Evolutionary conservation across 2,797 vertebrate genomes (phyloP).

Genomic region (Sebastes hubbsi): DNA sequence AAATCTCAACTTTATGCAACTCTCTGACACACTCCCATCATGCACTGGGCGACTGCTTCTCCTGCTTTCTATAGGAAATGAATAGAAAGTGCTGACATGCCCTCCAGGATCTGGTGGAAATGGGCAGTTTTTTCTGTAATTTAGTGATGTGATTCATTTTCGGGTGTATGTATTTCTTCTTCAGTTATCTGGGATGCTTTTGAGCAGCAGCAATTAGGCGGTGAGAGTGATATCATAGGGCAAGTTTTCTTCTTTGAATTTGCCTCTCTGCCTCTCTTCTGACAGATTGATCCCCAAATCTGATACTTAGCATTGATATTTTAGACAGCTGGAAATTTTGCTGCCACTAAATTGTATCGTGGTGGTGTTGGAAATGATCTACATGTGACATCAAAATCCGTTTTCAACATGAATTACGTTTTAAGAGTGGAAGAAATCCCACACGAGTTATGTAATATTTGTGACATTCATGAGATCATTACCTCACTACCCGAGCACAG

Average conservation of each 20-base stretch:
- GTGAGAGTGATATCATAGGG: neutral
- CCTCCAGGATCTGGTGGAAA: neutral
- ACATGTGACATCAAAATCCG: neutral
- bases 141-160: neutral
- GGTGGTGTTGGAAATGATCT: neutral
- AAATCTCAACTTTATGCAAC: neutral
- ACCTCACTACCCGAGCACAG: slow-evolving; percentile 17
- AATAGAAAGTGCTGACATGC: neutral
- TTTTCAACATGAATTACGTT: slow-evolving; percentile 8
- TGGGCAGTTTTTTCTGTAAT: neutral
- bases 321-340: neutral
- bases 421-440: slow-evolving; percentile 6
- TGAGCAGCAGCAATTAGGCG: neutral
- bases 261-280: neutral
- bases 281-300: neutral
- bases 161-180: neutral
- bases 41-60: neutral
- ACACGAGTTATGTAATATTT: slow-evolving; percentile 36
- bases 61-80: neutral
- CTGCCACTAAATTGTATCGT: neutral
- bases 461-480: slow-evolving; percentile 36
- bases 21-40: neutral
- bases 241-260: neutral
- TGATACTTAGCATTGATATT: neutral
- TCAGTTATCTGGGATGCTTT: neutral